Evolutionary conservation across 2,888 invertebrate species (phyloP).

Genomic region (Dasypogon diadema): DNA sequence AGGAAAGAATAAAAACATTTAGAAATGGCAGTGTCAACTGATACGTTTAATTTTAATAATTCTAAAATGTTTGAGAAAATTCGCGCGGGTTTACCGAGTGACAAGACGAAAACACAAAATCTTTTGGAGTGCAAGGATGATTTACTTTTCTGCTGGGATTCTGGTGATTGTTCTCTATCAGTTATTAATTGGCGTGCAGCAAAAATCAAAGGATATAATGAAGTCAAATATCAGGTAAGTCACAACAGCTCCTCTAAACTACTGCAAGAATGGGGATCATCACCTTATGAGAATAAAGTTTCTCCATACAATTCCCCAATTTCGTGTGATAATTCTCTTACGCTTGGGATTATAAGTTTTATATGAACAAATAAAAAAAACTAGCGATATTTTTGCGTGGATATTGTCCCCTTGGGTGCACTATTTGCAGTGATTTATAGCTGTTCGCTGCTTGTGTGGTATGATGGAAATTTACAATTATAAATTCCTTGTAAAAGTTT

Average conservation of each 20-base stretch:
- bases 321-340: too few species aligned
- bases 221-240: conserved; percentile 70
- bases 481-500: too few species aligned
- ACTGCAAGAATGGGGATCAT: too few species aligned
- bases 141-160: conserved; percentile 75
- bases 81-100: conserved; percentile 70
- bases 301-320: too few species aligned
- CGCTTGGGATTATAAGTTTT: too few species aligned
- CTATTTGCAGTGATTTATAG: not conserved
- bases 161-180: conserved; percentile 71
- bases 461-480: conserved; percentile 24
- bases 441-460: not conserved
- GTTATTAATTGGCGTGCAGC: conserved; percentile 71
- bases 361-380: too few species aligned
- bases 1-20: not conserved
- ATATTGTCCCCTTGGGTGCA: conserved; percentile 12
- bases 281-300: too few species aligned
- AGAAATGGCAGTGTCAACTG: conserved; percentile 66
- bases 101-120: conserved; percentile 70
- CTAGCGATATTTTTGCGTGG: too few species aligned
- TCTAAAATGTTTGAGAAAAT: conserved; percentile 72
- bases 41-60: conserved; percentile 72
- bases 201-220: conserved; percentile 65
- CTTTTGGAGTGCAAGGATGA: conserved; percentile 74
- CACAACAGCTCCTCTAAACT: too few species aligned